Base-by-base conservation (phyloP, 2,888 invertebrate genomes). In the Phasia obesa region DNA sequence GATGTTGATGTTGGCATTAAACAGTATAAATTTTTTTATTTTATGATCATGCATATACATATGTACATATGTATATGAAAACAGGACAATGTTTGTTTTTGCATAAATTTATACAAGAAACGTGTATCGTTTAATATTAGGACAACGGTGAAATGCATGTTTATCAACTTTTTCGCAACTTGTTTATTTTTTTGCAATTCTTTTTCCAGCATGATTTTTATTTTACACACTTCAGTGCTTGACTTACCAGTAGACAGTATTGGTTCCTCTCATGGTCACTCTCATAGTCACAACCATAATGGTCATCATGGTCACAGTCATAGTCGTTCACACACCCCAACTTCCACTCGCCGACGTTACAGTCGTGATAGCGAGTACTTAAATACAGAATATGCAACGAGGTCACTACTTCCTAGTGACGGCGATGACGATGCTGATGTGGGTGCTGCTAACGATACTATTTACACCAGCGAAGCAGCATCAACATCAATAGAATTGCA, bases 191-290 rank as follows among this genome's bases (percentile, higher is more conserved):
- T 38, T 47, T 77, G 44, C 60, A 44, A 82, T n/a, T n/a, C n/a
- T 55, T 91, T 86, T 92, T 92, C 53, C 89, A 96, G 95, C 81
- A 95, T 97, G 93, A 96, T 96, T 35, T 92, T 94, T 53, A 94
- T 97, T 77, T 92, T 97, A 80, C 97, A 97, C 88, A 95, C 95
- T 3, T 93, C 94, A 84, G 94, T 94, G 81, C 91, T 92, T 11
- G 92, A 91, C 73, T 71, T 80, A 60, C 79, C 85, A 64, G 67
- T 64, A 78, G 77, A 73, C 74, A 57, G 57, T 31, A 73, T 77
- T 62, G 84, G 67, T 91, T 92, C 11, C 91, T 92, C 17, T 92
- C 89, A 49, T 92, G 91, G 88, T 75, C 91, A 76, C 17, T 75
- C 75, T 87, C 89, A 75, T 49, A 65, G 76, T 51, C 85, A 85